phyloP scores from a whole-genome alignment of 2,797 vertebrate genomes.

The Alectoris magna region DNA sequence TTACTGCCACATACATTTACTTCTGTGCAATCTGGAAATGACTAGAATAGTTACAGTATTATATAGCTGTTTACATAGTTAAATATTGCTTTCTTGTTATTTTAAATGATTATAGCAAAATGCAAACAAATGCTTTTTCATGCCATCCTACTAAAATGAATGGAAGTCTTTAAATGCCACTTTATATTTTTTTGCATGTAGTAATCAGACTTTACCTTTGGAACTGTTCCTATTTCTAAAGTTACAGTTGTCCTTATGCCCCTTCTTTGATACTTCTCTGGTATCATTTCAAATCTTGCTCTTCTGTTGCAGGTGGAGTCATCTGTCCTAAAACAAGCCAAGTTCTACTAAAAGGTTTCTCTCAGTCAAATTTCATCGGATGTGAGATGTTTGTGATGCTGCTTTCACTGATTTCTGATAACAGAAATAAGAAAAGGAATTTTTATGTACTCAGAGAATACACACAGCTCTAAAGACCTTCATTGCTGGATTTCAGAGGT shows the following conservation, averaged over 20 bases:
- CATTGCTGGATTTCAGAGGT: not conserved
- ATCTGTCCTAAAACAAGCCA: not conserved
- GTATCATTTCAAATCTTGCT: not conserved
- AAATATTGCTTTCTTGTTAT: not conserved
- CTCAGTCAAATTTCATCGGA: not conserved
- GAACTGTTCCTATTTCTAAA: not conserved
- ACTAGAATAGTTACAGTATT: conserved; percentile 14
- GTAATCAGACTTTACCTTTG: not conserved
- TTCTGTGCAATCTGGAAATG: conserved; percentile 5
- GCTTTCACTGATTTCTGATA: not conserved
- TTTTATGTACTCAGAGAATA: not conserved
- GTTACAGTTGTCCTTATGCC: not conserved
- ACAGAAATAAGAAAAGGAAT: not conserved
- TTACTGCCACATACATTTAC: not conserved
- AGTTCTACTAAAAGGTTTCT: not conserved
- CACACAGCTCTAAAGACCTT: not conserved
- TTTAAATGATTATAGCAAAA: conserved; percentile 7
- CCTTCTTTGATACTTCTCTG: not conserved
- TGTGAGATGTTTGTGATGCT: not conserved
- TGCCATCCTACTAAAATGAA: not conserved
- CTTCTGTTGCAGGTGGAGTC: not conserved
- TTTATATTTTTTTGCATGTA: not conserved
- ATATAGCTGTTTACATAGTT: not conserved
- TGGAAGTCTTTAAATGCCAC: not conserved
- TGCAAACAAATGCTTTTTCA: not conserved